Percentiles rank a stretch among this genome's conserved stretches.
Conservation (phyloP, 2,888 invertebrate genomes). For the Bombyx huttoni region DNA sequence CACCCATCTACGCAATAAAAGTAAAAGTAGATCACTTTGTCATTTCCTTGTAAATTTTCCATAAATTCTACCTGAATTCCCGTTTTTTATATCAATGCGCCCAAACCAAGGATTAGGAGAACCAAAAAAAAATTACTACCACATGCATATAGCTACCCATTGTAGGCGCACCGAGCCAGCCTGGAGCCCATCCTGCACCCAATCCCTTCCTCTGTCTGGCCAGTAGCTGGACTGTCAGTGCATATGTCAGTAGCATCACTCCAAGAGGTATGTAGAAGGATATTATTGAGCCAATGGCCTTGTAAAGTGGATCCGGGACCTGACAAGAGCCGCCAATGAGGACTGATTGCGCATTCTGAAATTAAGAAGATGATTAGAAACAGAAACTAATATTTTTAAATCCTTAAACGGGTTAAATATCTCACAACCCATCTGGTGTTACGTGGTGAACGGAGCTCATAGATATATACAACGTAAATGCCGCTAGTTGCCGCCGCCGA, state of each 20-base stretch:
- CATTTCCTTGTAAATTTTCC: too few species aligned
- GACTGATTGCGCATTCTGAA: slow-evolving; percentile 86
- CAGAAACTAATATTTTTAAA: neutral
- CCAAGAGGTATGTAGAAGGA: slow-evolving; percentile 96
- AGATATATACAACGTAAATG: too few species aligned
- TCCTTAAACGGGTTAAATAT: too few species aligned
- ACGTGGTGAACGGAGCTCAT: too few species aligned
- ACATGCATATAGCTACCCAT: slow-evolving; percentile 47
- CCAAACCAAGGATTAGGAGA: too few species aligned
- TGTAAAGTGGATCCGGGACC: slow-evolving; percentile 90
- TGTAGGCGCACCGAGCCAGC: slow-evolving; percentile 78
- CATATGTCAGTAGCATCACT: slow-evolving; percentile 96
- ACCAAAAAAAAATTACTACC: neutral
- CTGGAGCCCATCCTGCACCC: slow-evolving; percentile 80
- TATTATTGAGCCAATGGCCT: slow-evolving; percentile 93
- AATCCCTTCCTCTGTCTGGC: slow-evolving; percentile 85
- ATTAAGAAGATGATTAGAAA: slow-evolving; percentile 13
- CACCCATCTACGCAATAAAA: too few species aligned
- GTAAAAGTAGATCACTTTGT: too few species aligned
- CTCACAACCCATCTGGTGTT: too few species aligned
- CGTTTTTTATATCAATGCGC: slow-evolving; percentile 1
- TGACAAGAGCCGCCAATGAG: slow-evolving; percentile 88
- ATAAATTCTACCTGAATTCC: slow-evolving; percentile 1
- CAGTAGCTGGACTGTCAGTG: slow-evolving; percentile 89
- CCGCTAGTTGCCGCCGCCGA: too few species aligned